Conservation (phyloP, 2,888 invertebrate genomes). For the Frankliniella intonsa region DNA sequence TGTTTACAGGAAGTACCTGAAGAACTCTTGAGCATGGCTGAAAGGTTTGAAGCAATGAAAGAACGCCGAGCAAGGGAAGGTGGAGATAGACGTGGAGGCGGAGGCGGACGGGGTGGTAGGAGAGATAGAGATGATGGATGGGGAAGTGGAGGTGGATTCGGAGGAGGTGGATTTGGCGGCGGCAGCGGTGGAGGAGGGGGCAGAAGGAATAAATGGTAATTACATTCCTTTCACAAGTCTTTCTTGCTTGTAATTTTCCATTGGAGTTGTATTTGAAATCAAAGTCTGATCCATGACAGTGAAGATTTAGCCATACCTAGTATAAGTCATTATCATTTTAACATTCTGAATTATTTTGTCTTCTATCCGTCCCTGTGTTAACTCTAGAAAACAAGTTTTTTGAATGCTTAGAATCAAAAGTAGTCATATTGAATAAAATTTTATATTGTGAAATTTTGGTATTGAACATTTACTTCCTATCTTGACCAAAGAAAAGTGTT, state of each 20-base stretch:
- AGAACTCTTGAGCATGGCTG: constrained; percentile 70
- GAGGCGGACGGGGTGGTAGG: constrained; percentile 44
- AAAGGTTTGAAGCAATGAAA: constrained; percentile 65
- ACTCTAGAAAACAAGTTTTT: no score
- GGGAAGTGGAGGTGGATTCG: constrained; percentile 39
- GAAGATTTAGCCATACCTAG: neutral
- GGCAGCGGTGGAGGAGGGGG: neutral
- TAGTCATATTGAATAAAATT: neutral
- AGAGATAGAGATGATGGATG: constrained; percentile 39
- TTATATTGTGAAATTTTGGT: neutral
- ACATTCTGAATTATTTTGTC: no score
- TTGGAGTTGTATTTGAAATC: neutral
- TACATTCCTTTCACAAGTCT: neutral
- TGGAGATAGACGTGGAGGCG: constrained; percentile 45
- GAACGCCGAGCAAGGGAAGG: constrained; percentile 56
- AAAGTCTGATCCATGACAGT: neutral
- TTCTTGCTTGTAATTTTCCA: neutral
- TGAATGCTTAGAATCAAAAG: neutral
- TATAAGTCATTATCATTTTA: no score
- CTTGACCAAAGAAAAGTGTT: neutral
- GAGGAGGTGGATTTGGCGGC: constrained; percentile 32
- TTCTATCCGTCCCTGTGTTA: no score
- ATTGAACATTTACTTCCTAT: neutral
- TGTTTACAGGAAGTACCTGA: constrained; percentile 64
- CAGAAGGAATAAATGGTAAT: neutral